Base-by-base conservation (phyloP, 1,140 invertebrate genomes). In the Charaxes varanes region DNA sequence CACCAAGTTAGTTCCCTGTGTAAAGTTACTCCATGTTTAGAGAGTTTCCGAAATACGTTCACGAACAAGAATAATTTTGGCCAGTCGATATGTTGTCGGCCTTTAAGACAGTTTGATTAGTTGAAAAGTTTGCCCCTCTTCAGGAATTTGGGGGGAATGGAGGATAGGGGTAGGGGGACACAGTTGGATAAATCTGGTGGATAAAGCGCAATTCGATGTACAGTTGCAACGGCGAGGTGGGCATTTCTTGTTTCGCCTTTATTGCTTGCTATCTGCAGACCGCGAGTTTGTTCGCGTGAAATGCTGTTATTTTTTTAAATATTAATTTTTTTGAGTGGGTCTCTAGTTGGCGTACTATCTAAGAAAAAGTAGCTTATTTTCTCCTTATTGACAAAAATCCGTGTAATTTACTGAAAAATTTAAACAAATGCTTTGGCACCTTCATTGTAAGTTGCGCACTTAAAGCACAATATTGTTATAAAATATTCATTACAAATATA, bases 91-190 rank as follows among this genome's bases (percentile, higher is more conserved):
- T 55, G 63, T 62, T 32, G 47, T 52, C 58, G 64, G 53, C 45
- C 53, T 53, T 65, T 62, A 65, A 74, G 65, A 67, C 65, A 69
- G 59, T 74, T 74, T 72, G 68, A 76, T 76, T 71, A 67, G 61
- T 74, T 74, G 44, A 52, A 53, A 61, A 68, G 41, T 70, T 70
- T 24, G 53, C 50, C 55, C 44, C 41, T 45, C 33, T 40, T 11
- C 32, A 36, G 43, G 53, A 56, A 56, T 56, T 48, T 17, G 46
- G 14, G 30, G 16, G 21, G 33, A 10, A 5, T 8, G 15, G 4
- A 17, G 17, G 18, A 35, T 41, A 26, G 11, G 13, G 13, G 6
- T 6, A 15, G 32, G 41, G 50, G 31, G 47, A 44, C 10, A 34
- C 23, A 36, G 17, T 26, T 12, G 32, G 18, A 38, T 53, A 40